Evolutionary conservation across 2,888 invertebrate genomes (phyloP), one percentile per base, ranked within the genome.

Genomic region (Platycheirus albimanus): DNA sequence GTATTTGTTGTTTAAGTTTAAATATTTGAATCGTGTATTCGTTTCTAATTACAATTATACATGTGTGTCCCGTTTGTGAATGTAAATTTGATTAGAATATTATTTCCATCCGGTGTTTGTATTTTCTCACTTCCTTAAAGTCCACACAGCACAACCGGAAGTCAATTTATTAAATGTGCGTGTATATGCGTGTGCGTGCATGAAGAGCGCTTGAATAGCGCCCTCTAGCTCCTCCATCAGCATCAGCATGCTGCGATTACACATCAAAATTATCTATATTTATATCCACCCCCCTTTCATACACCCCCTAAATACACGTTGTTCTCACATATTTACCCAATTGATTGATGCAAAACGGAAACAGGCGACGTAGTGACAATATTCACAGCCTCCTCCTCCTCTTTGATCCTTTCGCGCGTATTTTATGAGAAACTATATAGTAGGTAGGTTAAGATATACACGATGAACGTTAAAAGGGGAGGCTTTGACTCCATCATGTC

Each of bases 281-380:
- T n/a, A 15, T 43, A 7, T 11, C 2, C 41, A 24, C 10, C 56
- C 13, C 28, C 5, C 15, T 15, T 24, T 13, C 2, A 66, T 28
- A 49, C 47, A 47, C 52, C 47, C 30, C 3, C 24, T 24, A 24
- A n/a, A n/a, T n/a, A n/a, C n/a, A 24, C 24, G 24, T 24, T 5
- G 38, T 49, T 24, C 52, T 38, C 41, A 61, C 61, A 41, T 81
- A 66, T 81, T 81, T 76, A 81, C 70, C 15, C 81, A 71, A 76
- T 81, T 81, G 81, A 81, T 81, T 81, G 81, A 76, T 71, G 76
- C 81, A 66, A 66, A 76, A 71, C 49, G 71, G 76, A 67, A 63
- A 54, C 61, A 69, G 63, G 61, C 72, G 67, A 63, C 61, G 58
- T 36, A 56, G 43, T 80, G 79, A 69, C 75, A 80, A 74, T 43